Evolutionary conservation across 2,113 vertebrate genomes (phyloP), one percentile per base, ranked within the genome.

Genomic region (Amia ocellicauda): DNA sequence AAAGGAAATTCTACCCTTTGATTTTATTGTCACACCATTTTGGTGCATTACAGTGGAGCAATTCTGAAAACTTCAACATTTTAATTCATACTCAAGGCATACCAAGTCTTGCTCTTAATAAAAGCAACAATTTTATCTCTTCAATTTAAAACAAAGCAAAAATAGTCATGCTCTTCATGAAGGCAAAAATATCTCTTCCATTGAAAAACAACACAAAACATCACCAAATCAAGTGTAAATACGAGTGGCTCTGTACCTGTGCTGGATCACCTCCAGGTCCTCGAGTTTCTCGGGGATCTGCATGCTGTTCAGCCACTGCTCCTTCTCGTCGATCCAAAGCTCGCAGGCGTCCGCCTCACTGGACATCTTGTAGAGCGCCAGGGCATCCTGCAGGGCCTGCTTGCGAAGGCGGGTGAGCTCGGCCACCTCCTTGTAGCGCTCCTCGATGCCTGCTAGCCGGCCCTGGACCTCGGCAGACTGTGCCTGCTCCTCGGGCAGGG

Each of bases 221-320:
- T n/a, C n/a, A n/a, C n/a, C n/a, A n/a, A n/a, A n/a, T n/a, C n/a
- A n/a, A n/a, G n/a, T n/a, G n/a, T n/a, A n/a, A n/a, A n/a, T n/a
- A n/a, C n/a, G n/a, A n/a, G n/a, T n/a, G n/a, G n/a, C n/a, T n/a
- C 4, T 82, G 89, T 69, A 99, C 97, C 97, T 93, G 86, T 99
- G 97, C 82, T 99, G 97, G 68, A 99, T 90, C 31, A 99, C 96
- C 75, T 99, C 97, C 70, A 99, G 88, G 77, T 99, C 97, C 73
- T 99, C 97, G 75, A 99, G 87, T 60, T 97, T 98, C 83, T 99
- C 95, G 0, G 96, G 97, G 74, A 99, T 98, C 77, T 94, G 90
- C 91, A 92, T 97, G 74, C 89, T 92, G 83, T 94, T 95, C 66
- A 99, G 90, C 97, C 97, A 99, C 80, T 92, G 96, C 83, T 98